Evolutionary conservation across 2,113 vertebrate genomes (phyloP).

Genomic region (Thomomys bottae): DNA sequence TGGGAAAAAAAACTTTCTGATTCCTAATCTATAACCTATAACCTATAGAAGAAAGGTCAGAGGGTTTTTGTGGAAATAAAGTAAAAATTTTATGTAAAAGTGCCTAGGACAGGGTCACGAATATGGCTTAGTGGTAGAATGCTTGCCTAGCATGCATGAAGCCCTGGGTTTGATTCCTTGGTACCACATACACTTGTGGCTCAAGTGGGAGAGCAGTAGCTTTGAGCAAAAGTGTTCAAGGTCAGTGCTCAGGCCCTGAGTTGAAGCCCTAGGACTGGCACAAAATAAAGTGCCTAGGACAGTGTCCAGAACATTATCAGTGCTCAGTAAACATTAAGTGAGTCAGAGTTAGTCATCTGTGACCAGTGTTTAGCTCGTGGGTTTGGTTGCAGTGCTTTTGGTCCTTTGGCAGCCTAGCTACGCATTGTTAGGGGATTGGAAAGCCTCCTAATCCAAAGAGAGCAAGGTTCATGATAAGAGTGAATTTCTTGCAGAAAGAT

Average conservation of each 20-base stretch:
- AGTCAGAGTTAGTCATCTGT: neutral
- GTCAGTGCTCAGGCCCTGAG: no score
- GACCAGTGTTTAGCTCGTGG: neutral
- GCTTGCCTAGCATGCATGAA: no score
- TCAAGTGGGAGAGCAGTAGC: no score
- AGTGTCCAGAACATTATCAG: neutral
- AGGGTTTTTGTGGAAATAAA: neutral
- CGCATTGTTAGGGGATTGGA: neutral
- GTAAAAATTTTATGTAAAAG: neutral
- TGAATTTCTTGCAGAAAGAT: constrained; percentile 1
- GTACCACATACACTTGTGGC: no score
- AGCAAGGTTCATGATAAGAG: neutral
- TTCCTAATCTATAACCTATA: neutral
- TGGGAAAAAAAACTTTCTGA: neutral
- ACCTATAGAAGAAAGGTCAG: neutral
- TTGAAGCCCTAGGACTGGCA: no score
- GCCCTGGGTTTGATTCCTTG: no score
- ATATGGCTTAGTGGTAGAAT: no score
- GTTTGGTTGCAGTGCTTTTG: neutral
- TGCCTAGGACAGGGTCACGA: neutral
- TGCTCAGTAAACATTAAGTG: neutral
- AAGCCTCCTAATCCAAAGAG: neutral
- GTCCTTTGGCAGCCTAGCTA: neutral
- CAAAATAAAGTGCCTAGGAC: neutral
- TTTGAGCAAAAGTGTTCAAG: no score